phyloP scores from a whole-genome alignment of 2,113 vertebrate genomes.

The Python bivittatus region DNA sequence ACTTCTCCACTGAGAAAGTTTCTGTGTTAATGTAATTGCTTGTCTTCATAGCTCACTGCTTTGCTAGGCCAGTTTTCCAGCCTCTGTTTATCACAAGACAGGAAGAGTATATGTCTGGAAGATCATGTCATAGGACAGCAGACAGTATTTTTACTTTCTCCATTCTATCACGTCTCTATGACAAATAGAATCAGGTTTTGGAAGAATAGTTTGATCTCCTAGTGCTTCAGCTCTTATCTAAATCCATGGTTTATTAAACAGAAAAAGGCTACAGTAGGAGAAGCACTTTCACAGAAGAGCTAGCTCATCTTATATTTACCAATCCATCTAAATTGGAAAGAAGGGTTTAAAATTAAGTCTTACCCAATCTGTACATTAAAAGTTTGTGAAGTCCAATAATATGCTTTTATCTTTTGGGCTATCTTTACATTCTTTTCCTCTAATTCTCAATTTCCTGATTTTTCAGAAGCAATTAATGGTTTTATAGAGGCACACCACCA shows the following conservation, averaged over 20 bases:
- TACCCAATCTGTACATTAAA: not conserved
- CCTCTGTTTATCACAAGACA: not conserved
- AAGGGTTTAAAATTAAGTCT: not conserved
- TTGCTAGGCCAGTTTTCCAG: not conserved
- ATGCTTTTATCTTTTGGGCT: not conserved
- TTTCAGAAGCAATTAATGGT: not conserved
- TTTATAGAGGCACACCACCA: not conserved
- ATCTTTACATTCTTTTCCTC: not conserved
- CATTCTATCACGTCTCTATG: not conserved
- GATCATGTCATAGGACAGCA: not conserved
- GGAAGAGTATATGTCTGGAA: not conserved
- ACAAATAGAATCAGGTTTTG: not conserved
- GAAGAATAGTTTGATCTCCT: not conserved
- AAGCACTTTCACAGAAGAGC: not conserved
- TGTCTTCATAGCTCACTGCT: not conserved
- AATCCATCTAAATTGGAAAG: not conserved
- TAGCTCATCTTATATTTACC: not conserved
- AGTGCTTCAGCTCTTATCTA: not conserved
- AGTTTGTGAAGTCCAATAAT: not conserved
- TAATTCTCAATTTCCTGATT: not conserved
- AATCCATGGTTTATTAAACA: not conserved
- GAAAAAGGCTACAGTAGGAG: not conserved
- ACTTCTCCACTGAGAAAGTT: not conserved
- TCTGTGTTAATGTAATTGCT: not conserved
- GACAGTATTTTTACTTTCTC: not conserved